Conservation (phyloP, 2,113 vertebrate genomes). For the Python bivittatus region DNA sequence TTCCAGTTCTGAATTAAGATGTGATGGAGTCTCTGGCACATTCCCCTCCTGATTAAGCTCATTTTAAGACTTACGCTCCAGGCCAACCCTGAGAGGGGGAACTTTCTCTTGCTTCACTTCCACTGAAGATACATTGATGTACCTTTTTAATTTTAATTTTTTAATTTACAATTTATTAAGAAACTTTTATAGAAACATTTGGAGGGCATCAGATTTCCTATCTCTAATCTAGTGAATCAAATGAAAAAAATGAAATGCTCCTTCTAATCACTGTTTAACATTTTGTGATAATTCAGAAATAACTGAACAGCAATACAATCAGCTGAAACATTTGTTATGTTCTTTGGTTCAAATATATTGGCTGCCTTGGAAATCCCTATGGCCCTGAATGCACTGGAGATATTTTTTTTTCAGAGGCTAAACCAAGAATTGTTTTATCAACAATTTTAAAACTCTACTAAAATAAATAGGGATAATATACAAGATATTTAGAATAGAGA, state of each 20-base stretch:
- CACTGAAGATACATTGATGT: background rate
- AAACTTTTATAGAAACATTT: background rate
- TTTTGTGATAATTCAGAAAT: background rate
- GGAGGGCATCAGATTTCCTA: background rate
- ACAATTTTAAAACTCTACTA: background rate
- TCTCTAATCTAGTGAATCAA: background rate
- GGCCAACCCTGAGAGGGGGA: background rate
- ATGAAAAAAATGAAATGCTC: background rate
- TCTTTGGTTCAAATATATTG: background rate
- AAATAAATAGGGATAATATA: background rate
- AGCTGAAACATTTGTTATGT: background rate
- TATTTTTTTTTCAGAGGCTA: background rate
- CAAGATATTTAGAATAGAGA: background rate
- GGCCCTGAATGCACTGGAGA: background rate
- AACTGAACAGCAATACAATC: background rate
- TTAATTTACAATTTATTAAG: background rate
- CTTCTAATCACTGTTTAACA: background rate
- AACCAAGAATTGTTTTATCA: background rate
- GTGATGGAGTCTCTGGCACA: background rate
- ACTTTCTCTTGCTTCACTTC: background rate
- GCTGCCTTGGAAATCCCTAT: background rate
- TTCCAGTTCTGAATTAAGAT: background rate
- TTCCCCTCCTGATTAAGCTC: background rate
- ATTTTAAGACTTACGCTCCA: background rate
- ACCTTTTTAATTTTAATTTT: background rate